Base-by-base conservation (phyloP, 2,113 vertebrate genomes). In the Apus apus region DNA sequence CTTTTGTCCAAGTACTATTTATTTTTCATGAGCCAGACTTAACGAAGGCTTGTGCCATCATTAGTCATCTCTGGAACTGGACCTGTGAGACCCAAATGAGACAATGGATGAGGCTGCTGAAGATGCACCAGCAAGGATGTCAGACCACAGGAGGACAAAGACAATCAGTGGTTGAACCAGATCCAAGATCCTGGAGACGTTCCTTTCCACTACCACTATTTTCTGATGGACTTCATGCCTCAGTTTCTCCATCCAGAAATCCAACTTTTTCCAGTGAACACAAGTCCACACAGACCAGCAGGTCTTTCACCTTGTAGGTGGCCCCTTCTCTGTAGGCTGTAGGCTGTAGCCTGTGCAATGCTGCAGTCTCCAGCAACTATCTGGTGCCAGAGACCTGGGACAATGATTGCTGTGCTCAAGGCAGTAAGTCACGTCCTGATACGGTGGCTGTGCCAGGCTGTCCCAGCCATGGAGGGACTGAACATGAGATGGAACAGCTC, bases 151-250 rank as follows among this genome's bases (percentile, higher is more conserved):
- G n/a, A 56, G 40, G 58, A 72, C 13, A 8, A 23, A 45, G 22
- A 13, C 0, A 0, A 32, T 8, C 3, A 0, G 6, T 2, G 46
- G 38, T 1, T 65, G 68, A 65, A 43, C 45, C 50, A 60, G 29
- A 62, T 78, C 36, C 43, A 29, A 46, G 50, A 38, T 66, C 51
- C 14, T 11, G 38, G 34, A 71, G 27, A 36, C 13, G 43, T 27
- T 70, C 25, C 11, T 61, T 56, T 23, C 51, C 45, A 29, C 8
- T 6, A 21, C 16, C 56, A 22, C 38, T 5, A 11, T 51, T 21
- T 29, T 20, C 34, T 21, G 27, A 10, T 9, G 12, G 23, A 38
- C 30, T 57, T 54, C 8, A 22, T 57, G 54, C 58, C 80, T 92
- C 70, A 25, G 64, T 85, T 82, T 72, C 65, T 58, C 75, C 32